phyloP scores from a whole-genome alignment of 30 jellyfish, hydroid and myxozoan species.

The Turritopsis dohrnii region DNA sequence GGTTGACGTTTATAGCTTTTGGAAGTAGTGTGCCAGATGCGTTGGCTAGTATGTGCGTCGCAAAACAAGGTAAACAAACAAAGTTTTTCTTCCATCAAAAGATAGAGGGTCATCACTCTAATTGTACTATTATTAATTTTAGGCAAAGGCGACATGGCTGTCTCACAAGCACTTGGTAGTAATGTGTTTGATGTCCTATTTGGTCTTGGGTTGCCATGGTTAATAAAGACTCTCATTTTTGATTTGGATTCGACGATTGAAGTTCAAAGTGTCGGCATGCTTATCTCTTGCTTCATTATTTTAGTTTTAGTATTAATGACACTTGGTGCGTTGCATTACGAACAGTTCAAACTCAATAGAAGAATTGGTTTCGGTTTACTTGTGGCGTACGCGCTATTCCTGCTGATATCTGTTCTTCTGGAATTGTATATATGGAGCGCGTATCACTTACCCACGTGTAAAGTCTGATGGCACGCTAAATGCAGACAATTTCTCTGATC shows the following conservation, averaged over 20 bases:
- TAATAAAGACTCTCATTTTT: slow-evolving; percentile 62
- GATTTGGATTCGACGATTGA: slow-evolving; percentile 36
- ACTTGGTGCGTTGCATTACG: slow-evolving; percentile 19
- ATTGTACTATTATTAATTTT: neutral
- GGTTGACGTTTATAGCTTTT: slow-evolving; percentile 75
- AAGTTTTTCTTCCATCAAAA: too few relatives aligned
- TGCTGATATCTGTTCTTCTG: slow-evolving; percentile 34
- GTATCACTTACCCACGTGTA: slow-evolving; percentile 31
- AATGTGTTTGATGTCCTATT: slow-evolving; percentile 87
- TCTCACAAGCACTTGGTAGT: slow-evolving; percentile 91
- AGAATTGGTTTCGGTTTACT: slow-evolving; percentile 31
- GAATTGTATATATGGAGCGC: slow-evolving; percentile 36
- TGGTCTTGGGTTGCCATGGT: slow-evolving; percentile 98
- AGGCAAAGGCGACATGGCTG: slow-evolving; percentile 89
- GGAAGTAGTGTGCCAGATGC: slow-evolving; percentile 99
- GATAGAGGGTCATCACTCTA: too few relatives aligned
- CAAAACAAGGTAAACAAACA: slow-evolving; percentile 51
- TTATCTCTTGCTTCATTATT: slow-evolving; percentile 44
- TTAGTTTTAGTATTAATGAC: slow-evolving; percentile 17
- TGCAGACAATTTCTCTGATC: too few relatives aligned
- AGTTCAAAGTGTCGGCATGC: slow-evolving; percentile 48
- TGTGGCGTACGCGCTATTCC: slow-evolving; percentile 31
- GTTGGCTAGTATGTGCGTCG: slow-evolving; percentile 88
- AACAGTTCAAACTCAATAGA: slow-evolving; percentile 19
- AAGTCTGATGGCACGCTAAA: neutral